These are phyloP conservation scores for Nilaparvata lugens DNA, from an alignment of 1,140 invertebrate species.

Conservation along the genomic window DNA sequence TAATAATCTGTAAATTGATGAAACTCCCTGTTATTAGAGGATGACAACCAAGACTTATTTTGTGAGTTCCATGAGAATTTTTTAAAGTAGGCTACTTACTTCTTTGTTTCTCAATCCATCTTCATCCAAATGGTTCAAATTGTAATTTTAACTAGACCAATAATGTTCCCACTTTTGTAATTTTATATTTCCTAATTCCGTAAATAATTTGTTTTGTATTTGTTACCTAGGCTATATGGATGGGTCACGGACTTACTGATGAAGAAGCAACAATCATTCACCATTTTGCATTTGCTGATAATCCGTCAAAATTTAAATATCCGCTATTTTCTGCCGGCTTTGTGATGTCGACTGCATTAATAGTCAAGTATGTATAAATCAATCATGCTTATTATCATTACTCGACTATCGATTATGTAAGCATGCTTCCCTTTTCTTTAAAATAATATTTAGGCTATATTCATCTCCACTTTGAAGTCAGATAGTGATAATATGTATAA, in stretches of 20 bases:
- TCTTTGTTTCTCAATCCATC: neutral
- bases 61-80: neutral
- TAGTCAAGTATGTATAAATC: constrained; percentile 49
- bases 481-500: neutral
- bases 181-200: constrained; percentile 12
- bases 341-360: constrained; percentile 53
- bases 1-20: no score
- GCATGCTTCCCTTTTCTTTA: neutral
- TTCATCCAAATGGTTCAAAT: neutral
- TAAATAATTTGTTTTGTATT: constrained; percentile 10
- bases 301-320: constrained; percentile 63
- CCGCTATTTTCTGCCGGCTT: constrained; percentile 73
- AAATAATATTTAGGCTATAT: neutral
- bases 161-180: constrained; percentile 7
- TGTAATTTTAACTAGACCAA: neutral
- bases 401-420: neutral
- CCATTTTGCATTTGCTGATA: constrained; percentile 64
- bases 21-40: no score
- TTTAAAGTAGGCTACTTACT: no score
- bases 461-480: neutral
- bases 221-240: constrained; percentile 47
- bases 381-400: neutral
- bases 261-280: constrained; percentile 77
- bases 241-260: constrained; percentile 69
- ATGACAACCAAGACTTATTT: no score